Evolutionary conservation across 2,797 vertebrate genomes (phyloP), one percentile per base, ranked within the genome.

Genomic region (Intellagama lesueurii): DNA sequence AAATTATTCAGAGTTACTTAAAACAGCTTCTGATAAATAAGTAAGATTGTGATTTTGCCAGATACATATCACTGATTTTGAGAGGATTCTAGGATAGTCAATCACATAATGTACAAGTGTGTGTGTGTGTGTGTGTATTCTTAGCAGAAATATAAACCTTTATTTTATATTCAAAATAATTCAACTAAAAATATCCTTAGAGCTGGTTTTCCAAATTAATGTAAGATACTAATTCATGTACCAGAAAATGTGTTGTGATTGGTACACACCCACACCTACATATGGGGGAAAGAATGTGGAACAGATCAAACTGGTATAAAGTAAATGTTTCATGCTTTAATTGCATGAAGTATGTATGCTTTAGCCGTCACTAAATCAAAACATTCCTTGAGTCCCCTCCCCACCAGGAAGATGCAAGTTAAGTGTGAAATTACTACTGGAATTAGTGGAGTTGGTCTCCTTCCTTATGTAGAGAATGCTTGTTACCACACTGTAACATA

Each of bases 371-470:
- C 2, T 89, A 49, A 89, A 89, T 14, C 73, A 24, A 32, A 86
- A 84, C 49, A 24, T 0, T 52, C 4, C 60, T 0, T 0, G 1
- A 28, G 47, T 7, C 44, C 0, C 0, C 79, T 24, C 77, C 92
- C 92, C 52, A 88, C 60, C 19, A 78, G n/a, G 85, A 30, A 32
- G 1, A 0, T 73, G 0, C 75, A 86, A 90, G 90, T 30, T 49
- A 91, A 16, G 1, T 64, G 3, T 69, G 85, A 70, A 0, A 40
- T 4, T 14, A 9, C 0, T 66, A 9, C 52, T 40, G 17, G 89
- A 92, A 73, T 0, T 0, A 8, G 0, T 56, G 5, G 12, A 80
- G 90, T 77, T 32, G 64, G 5, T 89, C 44, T 1, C 24, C 12
- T 68, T 92, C 6, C 0, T 11, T 89, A 47, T 85, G 49, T 22